Evolutionary conservation across 2,888 invertebrate genomes (phyloP), one percentile per base, ranked within the genome.

Genomic region (Beris chalybata): DNA sequence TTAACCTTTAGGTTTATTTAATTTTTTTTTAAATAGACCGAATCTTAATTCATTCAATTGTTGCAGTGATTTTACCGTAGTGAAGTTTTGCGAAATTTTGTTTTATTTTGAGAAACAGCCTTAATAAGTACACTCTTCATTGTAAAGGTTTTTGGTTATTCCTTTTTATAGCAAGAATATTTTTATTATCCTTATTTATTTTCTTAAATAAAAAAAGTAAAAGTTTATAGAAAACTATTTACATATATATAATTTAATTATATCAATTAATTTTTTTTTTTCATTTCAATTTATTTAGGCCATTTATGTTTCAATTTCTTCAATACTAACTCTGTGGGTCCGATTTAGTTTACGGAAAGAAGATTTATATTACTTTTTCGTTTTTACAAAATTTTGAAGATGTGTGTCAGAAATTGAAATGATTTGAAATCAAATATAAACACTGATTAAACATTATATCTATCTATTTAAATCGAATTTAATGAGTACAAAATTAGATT

Each of bases 101-200:
- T 61, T 22, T 48, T 63, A 58, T 47, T 59, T 70, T 71, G 71
- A 57, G 61, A 66, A 70, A 69, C 70, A 70, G 70, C 70, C 70
- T 67, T 69, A 68, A 66, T 69, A 70, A 69, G 69, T 70, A 70
- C 70, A 70, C 70, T 70, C 68, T 64, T 66, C 67, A 66, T 71
- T 66, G 64, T 67, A 64, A 64, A 64, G 53, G 53, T 54, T 64
- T 15, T 64, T 50, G 31, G 44, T 63, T 59, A 6, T 56, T 48
- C 30, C 12, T 59, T 47, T 29, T 52, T 53, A 29, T 13, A 12
- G 29, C 15, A 12, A 29, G 22, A 32, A 15, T 56, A 56, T 32
- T 38, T 32, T 1, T 13, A 9, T 58, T 65, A 56, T 32, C n/a
- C 15, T 63, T 48, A 31, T 50, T 30, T 32, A n/a, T n/a, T 45